Conservation (phyloP, 2,113 vertebrate species). For the Ammodytes dubius region DNA sequence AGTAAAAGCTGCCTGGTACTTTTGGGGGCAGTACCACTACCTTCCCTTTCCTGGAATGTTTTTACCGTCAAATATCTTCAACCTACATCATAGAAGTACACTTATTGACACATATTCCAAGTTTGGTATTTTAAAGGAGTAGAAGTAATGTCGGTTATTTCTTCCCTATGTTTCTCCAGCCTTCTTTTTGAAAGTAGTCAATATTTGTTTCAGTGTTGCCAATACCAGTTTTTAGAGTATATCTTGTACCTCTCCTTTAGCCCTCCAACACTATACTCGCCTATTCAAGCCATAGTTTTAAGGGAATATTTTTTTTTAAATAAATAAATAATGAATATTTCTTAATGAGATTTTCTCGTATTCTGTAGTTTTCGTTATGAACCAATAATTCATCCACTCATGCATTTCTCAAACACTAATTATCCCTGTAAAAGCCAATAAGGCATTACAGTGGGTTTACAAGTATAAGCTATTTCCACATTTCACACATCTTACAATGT, state of each 20-base stretch:
- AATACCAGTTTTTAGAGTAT: not conserved
- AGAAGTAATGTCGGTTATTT: not conserved
- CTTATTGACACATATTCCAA: not conserved
- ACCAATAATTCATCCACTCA: not conserved
- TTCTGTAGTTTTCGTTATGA: not conserved
- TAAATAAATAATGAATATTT: not conserved
- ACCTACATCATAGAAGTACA: not conserved
- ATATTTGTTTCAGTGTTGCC: not conserved
- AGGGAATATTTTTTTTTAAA: not conserved
- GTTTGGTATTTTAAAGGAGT: not conserved
- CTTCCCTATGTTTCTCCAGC: not conserved
- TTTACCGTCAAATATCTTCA: not conserved
- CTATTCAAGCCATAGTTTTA: not conserved
- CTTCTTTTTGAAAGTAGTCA: not conserved
- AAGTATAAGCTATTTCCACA: slow-evolving; percentile 17
- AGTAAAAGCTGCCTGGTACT: not conserved
- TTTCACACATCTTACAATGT: slow-evolving; percentile 27
- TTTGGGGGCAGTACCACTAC: not conserved
- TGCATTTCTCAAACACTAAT: slow-evolving; percentile 24
- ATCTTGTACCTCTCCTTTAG: not conserved
- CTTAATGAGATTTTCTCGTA: not conserved
- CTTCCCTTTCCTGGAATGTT: not conserved
- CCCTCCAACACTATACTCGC: not conserved
- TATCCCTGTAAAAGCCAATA: slow-evolving; percentile 24
- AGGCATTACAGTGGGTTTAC: not conserved